Conservation (phyloP, 2,888 invertebrate genomes). For the Habroteleia sp. region DNA sequence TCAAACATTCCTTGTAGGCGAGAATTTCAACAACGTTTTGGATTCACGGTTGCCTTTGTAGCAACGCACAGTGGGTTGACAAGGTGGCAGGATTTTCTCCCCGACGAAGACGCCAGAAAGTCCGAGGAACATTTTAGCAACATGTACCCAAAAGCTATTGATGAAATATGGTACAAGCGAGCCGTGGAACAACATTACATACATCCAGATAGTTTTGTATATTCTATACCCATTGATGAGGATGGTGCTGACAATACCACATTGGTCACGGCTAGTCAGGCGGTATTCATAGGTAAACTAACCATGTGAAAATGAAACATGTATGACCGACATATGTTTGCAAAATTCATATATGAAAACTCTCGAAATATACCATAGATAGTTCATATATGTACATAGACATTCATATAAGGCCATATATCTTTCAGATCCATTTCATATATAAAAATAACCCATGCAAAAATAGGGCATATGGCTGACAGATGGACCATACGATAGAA, state of each 20-base stretch:
- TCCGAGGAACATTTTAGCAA: constrained; percentile 85
- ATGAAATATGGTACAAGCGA: constrained; percentile 93
- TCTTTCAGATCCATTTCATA: no score
- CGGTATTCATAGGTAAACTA: constrained; percentile 87
- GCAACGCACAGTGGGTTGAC: constrained; percentile 95
- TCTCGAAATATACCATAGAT: no score
- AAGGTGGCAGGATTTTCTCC: constrained; percentile 90
- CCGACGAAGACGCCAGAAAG: constrained; percentile 82
- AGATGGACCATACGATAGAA: no score
- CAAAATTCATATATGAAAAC: no score
- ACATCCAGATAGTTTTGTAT: constrained; percentile 90
- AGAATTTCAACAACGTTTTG: constrained; percentile 91
- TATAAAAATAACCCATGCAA: no score
- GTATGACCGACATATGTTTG: no score
- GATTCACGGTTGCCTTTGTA: constrained; percentile 92
- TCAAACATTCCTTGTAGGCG: constrained; percentile 83
- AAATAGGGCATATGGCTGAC: no score
- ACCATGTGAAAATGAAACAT: no score
- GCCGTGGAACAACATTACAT: constrained; percentile 93
- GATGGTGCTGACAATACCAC: constrained; percentile 83
- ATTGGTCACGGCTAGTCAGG: constrained; percentile 92
- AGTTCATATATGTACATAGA: no score
- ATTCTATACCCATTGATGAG: constrained; percentile 87
- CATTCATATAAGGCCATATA: no score
- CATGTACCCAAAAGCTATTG: constrained; percentile 89